Evolutionary conservation across 2,797 vertebrate genomes (phyloP).

Genomic region (Graptemys geographica): DNA sequence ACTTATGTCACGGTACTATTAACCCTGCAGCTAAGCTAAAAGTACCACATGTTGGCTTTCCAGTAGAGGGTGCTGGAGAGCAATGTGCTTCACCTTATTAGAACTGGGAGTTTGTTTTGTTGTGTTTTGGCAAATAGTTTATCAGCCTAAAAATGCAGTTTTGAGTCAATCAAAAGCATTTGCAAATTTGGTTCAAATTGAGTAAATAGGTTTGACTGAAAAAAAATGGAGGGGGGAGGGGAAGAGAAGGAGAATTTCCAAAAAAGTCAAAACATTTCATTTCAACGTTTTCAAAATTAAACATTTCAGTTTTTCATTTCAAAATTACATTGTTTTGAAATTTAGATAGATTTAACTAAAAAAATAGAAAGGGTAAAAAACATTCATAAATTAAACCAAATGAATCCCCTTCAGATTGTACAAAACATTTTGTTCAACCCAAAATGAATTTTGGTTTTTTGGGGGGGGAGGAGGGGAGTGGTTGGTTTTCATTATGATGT

Average conservation of each 20-base stretch:
- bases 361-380: background rate
- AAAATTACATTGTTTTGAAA: background rate
- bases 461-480: too few relatives aligned
- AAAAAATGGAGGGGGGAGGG: background rate
- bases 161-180: background rate
- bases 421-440: background rate
- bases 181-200: background rate
- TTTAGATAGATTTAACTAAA: background rate
- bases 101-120: background rate
- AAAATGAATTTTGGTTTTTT: background rate
- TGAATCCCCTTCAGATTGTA: background rate
- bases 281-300: background rate
- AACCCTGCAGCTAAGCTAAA: background rate
- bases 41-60: background rate
- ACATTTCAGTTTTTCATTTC: background rate
- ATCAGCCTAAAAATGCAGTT: background rate
- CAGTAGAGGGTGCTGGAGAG: background rate
- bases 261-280: background rate
- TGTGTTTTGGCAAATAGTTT: background rate
- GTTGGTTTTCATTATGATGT: background rate
- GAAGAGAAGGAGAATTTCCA: background rate
- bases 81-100: background rate
- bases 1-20: background rate
- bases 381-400: background rate
- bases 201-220: background rate